Evolutionary conservation across 2,113 vertebrate species (phyloP), one percentile per base, ranked within the genome.

Genomic region (Elanus axillaris): DNA sequence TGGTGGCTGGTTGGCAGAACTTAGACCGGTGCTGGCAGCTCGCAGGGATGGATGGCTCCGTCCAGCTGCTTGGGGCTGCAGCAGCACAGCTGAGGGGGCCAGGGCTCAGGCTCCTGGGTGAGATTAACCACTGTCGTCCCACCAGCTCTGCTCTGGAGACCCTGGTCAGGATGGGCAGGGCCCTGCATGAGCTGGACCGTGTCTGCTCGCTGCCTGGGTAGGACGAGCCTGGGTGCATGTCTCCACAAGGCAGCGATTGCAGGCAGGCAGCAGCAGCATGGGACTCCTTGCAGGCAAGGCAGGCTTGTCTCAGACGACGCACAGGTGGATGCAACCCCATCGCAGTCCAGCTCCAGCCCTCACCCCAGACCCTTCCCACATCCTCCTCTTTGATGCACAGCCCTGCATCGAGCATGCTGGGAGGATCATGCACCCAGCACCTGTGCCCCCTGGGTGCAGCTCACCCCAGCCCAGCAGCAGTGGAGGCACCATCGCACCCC

Each of bases 171-270:
- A 36, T 1, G 3, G 29, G 66, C 55, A 52, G 16, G 36, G 31
- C 3, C 0, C 40, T 14, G 36, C 0, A 3, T 18, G 63, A 58
- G 27, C 56, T 0, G 0, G 56, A 11, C 1, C 4, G 1, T 1
- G 3, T 21, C 56, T 34, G 43, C n/a, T 58, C 23, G 0, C 27
- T 6, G 4, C 21, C 12, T 2, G 3, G 0, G 7, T 0, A 6
- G 45, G 55, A 31, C 1, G 10, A 38, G 47, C 7, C n/a, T 1
- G 6, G 59, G 34, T 15, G 14, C 4, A 7, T 1, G 2, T 9
- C 50, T 22, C 47, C n/a, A 17, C 0, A 1, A 16, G 47, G 32
- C 12, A 62, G 73, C 58, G 42, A 20, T 0, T 0, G 2, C 50
- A 31, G 67, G 86, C 11, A 68, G 1, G 32, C 1, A 9, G 25